These are phyloP conservation scores for Caenorhabditis macrosperma DNA, from an alignment of 2,888 invertebrate species.

Conservation along the genomic window DNA sequence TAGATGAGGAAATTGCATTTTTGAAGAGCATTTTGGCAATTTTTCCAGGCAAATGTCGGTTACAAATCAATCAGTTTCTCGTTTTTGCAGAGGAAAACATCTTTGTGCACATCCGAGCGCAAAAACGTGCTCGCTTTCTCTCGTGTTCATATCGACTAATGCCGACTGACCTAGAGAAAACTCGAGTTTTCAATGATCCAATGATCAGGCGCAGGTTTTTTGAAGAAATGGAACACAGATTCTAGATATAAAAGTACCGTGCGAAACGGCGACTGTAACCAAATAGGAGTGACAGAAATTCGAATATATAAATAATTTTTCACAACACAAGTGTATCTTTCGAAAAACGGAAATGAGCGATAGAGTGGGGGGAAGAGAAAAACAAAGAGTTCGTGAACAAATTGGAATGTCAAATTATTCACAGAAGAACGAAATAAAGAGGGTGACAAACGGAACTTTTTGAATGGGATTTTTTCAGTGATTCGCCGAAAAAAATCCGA, in stretches of 20 bases:
- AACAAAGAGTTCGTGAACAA: slow-evolving; percentile 27
- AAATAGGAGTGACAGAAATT: neutral
- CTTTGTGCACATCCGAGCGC: too few relatives aligned
- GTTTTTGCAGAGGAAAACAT: too few relatives aligned
- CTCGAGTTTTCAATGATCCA: neutral
- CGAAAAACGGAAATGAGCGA: neutral
- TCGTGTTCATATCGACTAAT: too few relatives aligned
- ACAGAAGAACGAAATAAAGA: slow-evolving; percentile 8
- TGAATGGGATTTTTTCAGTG: neutral
- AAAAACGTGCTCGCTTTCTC: too few relatives aligned
- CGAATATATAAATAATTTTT: slow-evolving; percentile 9
- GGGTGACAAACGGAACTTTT: neutral
- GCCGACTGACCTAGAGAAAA: too few relatives aligned
- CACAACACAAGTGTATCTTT: neutral
- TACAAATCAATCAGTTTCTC: too few relatives aligned
- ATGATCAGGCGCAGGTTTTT: neutral
- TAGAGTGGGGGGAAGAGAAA: neutral
- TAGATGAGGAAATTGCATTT: too few relatives aligned
- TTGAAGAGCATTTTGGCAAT: too few relatives aligned
- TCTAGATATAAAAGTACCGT: slow-evolving; percentile 38
- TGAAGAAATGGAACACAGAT: neutral
- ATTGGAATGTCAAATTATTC: slow-evolving; percentile 56
- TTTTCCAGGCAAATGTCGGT: too few relatives aligned
- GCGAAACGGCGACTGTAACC: slow-evolving; percentile 28
- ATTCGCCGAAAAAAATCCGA: neutral